Percentiles rank a stretch among this genome's conserved stretches.
These are phyloP conservation scores for Carcina quercana DNA, from an alignment of 2,888 invertebrate species.

Conservation along the genomic window DNA sequence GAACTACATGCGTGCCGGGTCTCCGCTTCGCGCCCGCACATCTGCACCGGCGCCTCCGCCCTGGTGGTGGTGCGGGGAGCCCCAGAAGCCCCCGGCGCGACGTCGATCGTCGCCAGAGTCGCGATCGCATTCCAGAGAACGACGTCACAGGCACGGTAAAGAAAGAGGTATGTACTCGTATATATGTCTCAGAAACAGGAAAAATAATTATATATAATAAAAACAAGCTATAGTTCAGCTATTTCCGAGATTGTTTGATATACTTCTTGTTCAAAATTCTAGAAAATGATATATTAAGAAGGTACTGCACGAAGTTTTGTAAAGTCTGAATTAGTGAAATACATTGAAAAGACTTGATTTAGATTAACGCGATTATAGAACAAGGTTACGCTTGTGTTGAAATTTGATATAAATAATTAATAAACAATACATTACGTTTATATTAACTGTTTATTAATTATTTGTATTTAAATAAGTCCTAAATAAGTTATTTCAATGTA, in stretches of 20 bases:
- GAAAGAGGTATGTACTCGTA: slow-evolving; percentile 31
- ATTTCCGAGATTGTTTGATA: background rate
- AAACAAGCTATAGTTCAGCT: background rate
- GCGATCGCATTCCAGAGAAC: slow-evolving; percentile 26
- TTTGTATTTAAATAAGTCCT: too few species aligned
- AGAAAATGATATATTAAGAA: too few species aligned
- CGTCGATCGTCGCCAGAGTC: slow-evolving; percentile 58
- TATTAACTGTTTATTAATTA: too few species aligned
- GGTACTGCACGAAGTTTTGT: too few species aligned
- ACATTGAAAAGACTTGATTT: background rate
- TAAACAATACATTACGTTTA: too few species aligned
- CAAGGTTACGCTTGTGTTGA: too few species aligned
- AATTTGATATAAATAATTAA: too few species aligned
- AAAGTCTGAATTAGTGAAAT: too few species aligned
- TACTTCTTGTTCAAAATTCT: too few species aligned
- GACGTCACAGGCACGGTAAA: slow-evolving; percentile 40
- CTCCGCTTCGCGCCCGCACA: slow-evolving; percentile 42
- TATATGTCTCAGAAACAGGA: background rate
- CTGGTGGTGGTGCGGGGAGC: slow-evolving; percentile 40
- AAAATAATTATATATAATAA: background rate
- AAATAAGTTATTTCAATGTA: too few species aligned
- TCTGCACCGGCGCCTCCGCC: slow-evolving; percentile 53
- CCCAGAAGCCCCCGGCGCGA: slow-evolving; percentile 24
- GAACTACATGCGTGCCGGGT: slow-evolving; percentile 20
- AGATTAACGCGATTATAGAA: too few species aligned